A percentile compares a stretch with the other conserved stretches of the same genome.
Conservation (phyloP, 2,888 invertebrate species). For the Heliothis peltigera region DNA sequence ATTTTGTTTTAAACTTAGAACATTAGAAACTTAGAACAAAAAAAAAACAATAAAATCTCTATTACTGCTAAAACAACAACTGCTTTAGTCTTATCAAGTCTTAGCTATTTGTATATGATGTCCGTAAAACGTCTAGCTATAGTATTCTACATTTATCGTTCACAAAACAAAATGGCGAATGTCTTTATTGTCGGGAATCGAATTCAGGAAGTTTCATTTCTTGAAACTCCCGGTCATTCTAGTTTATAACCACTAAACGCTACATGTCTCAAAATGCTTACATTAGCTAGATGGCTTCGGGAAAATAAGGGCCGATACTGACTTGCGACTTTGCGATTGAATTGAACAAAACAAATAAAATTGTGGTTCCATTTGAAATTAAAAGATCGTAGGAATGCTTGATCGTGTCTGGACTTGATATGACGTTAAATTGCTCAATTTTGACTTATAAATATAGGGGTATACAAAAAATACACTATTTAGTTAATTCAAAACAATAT, state of each 20-base stretch:
- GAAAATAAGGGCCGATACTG: constrained; percentile 1
- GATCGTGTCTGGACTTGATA: too few species aligned
- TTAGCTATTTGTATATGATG: background rate
- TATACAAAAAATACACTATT: too few species aligned
- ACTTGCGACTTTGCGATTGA: constrained; percentile 15
- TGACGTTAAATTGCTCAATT: too few species aligned
- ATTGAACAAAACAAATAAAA: background rate
- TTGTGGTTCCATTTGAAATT: too few species aligned
- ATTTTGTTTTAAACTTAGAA: too few species aligned
- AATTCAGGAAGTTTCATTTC: constrained; percentile 22
- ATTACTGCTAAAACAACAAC: background rate
- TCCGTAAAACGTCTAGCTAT: background rate
- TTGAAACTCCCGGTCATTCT: constrained; percentile 9
- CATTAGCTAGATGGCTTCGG: constrained; percentile 4
- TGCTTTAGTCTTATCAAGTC: background rate
- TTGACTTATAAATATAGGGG: too few species aligned
- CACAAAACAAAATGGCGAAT: background rate
- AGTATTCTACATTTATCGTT: background rate
- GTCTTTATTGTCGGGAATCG: constrained; percentile 22
- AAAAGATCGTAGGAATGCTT: too few species aligned
- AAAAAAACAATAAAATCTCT: background rate
- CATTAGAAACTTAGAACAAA: too few species aligned
- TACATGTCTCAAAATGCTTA: constrained; percentile 3
- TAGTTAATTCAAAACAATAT: too few species aligned
- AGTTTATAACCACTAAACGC: constrained; percentile 27